phyloP scores from a whole-genome alignment of 2,113 vertebrate species.

The Sylvicapra grimmia region DNA sequence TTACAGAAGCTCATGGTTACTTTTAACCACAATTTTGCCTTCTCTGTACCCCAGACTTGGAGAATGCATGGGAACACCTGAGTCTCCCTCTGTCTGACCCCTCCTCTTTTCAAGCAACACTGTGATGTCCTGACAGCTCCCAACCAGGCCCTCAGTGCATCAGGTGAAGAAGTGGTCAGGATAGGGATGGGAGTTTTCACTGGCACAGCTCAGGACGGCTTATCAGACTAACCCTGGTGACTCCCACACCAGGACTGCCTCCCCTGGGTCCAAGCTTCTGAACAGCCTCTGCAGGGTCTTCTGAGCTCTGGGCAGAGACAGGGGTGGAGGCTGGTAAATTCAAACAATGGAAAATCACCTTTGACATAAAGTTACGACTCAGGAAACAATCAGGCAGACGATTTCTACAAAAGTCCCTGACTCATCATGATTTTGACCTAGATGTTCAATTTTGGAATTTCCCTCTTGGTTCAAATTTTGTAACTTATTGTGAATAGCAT shows the following conservation, averaged over 20 bases:
- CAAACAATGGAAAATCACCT: neutral
- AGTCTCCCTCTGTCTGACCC: neutral
- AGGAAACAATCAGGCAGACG: neutral
- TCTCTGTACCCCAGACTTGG: neutral
- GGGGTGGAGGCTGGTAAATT: neutral
- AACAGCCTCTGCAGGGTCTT: neutral
- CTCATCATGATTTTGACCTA: neutral
- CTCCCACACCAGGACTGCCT: neutral
- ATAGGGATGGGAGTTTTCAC: fast-evolving
- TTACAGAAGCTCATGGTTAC: neutral
- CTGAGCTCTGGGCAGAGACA: neutral
- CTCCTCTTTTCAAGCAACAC: neutral
- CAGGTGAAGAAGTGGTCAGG: neutral
- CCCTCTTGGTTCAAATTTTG: neutral
- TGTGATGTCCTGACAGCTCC: neutral
- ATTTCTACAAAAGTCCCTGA: neutral
- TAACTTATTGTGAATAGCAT: neutral
- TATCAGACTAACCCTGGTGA: no score
- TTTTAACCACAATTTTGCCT: neutral
- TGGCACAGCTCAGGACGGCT: neutral
- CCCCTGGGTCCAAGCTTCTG: neutral
- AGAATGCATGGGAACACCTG: neutral
- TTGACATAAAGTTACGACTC: neutral
- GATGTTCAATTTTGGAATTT: neutral
- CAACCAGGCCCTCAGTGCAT: neutral